These are phyloP conservation scores for Acromyrmex echinatior DNA, from an alignment of 1,140 invertebrate genomes.

Conservation along the genomic window DNA sequence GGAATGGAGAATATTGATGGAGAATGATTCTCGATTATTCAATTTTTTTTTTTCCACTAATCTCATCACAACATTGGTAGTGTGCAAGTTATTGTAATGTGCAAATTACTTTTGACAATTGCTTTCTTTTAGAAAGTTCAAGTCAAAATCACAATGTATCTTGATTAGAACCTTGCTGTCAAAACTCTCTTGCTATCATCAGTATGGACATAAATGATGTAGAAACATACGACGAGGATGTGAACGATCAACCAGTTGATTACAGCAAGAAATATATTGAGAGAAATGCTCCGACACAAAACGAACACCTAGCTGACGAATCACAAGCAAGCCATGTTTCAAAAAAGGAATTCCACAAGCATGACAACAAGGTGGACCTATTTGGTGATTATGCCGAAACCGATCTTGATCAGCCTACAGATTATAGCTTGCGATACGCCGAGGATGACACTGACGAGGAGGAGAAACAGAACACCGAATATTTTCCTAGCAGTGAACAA, in stretches of 20 bases:
- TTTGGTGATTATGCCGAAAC: conserved; percentile 92
- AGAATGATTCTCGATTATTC: background rate
- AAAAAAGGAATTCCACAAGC: conserved; percentile 74
- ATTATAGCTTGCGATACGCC: conserved; percentile 95
- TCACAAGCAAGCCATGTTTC: conserved; percentile 38
- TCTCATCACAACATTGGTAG: background rate
- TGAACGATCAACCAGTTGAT: conserved; percentile 81
- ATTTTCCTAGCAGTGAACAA: conserved; percentile 84
- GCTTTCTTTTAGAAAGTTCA: background rate
- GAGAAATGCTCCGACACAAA: conserved; percentile 65
- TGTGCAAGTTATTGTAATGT: too few species aligned
- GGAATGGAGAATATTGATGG: background rate
- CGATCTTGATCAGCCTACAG: conserved; percentile 95
- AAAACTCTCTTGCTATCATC: background rate
- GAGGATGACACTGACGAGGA: conserved; percentile 92
- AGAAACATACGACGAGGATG: conserved; percentile 73
- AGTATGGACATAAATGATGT: conserved; percentile 49
- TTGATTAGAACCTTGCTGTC: background rate
- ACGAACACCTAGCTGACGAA: conserved; percentile 63
- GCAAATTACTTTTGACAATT: background rate
- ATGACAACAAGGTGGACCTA: conserved; percentile 73
- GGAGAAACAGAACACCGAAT: conserved; percentile 86
- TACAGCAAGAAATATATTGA: conserved; percentile 83
- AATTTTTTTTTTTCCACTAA: background rate
- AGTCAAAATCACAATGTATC: background rate